phyloP scores from a whole-genome alignment of 2,113 vertebrate species.

The Girardinichthys multiradiatus region DNA sequence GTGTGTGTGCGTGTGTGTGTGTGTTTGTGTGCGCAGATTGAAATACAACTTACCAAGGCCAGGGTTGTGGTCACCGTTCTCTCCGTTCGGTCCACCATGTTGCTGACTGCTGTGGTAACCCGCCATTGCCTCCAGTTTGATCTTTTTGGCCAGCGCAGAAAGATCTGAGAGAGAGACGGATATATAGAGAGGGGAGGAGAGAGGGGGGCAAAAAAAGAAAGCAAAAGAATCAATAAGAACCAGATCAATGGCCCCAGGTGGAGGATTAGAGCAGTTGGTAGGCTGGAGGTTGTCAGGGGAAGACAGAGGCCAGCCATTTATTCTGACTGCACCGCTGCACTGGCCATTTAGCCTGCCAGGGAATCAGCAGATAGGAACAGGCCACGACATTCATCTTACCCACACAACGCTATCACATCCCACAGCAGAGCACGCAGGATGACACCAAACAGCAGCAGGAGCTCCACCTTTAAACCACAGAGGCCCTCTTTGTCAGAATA shows the following conservation, averaged over 20 bases:
- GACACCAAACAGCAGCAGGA: conserved; percentile 23
- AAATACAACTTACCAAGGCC: conserved; percentile 87
- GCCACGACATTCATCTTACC: conserved; percentile 76
- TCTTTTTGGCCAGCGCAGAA: conserved; percentile 96
- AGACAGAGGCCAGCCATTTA: conserved; percentile 75
- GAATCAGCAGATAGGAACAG: conserved; percentile 71
- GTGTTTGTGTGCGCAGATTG: too few relatives aligned
- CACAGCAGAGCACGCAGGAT: conserved; percentile 47
- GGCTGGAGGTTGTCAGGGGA: conserved; percentile 75
- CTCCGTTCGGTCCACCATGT: conserved; percentile 89
- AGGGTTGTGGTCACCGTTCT: conserved; percentile 94
- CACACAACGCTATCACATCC: conserved; percentile 70
- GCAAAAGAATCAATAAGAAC: conserved; percentile 68
- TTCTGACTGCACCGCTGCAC: conserved; percentile 75
- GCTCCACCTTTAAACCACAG: conserved; percentile 48
- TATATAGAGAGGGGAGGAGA: conserved; percentile 22
- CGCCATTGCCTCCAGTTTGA: conserved; percentile 96
- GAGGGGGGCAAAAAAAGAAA: conserved; percentile 32
- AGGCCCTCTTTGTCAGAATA: conserved; percentile 36
- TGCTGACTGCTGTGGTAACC: conserved; percentile 92
- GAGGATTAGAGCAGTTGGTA: conserved; percentile 74
- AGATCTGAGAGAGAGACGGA: conserved; percentile 81
- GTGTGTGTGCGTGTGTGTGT: too few relatives aligned
- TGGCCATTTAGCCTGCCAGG: conserved; percentile 70
- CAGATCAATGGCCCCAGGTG: conserved; percentile 74